Conservation (phyloP, 1,140 invertebrate species). For the Scaptomyza pallida region DNA sequence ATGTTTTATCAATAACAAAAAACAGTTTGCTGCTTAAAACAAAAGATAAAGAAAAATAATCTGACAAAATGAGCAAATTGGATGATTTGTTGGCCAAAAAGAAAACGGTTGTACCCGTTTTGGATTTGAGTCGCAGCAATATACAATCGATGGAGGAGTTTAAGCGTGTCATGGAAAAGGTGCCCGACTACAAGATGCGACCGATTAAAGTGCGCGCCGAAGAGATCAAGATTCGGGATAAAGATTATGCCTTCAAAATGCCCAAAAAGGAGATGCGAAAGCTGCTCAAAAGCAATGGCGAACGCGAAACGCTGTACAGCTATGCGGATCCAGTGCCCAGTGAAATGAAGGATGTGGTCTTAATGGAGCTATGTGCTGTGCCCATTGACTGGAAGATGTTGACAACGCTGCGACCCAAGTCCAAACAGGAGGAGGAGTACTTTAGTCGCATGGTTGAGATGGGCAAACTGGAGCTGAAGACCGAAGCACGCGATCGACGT, state of each 20-base stretch:
- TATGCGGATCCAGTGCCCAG: conserved; percentile 92
- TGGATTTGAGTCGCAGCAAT: conserved; percentile 93
- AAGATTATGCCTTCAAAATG: conserved; percentile 85
- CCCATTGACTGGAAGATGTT: conserved; percentile 97
- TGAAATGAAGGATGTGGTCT: conserved; percentile 89
- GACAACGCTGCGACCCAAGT: conserved; percentile 92
- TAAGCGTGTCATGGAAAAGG: conserved; percentile 91
- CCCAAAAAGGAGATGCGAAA: conserved; percentile 78
- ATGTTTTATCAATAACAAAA: conserved; percentile 53
- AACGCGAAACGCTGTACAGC: conserved; percentile 71
- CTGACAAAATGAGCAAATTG: conserved; percentile 86
- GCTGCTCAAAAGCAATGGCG: conserved; percentile 67
- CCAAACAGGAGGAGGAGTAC: conserved; percentile 93
- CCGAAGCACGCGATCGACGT: conserved; percentile 87
- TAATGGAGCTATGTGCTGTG: conserved; percentile 92
- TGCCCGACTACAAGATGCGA: conserved; percentile 95
- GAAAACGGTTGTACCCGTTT: conserved; percentile 91
- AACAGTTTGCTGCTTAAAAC: background rate
- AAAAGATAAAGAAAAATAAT: background rate
- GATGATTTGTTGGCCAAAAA: conserved; percentile 93
- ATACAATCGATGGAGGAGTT: conserved; percentile 92
- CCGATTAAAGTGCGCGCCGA: conserved; percentile 91
- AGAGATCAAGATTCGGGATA: conserved; percentile 88
- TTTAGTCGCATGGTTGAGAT: conserved; percentile 93
- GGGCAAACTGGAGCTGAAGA: conserved; percentile 90